phyloP scores from a whole-genome alignment of 2,797 vertebrate genomes.

The Coilia nasus region DNA sequence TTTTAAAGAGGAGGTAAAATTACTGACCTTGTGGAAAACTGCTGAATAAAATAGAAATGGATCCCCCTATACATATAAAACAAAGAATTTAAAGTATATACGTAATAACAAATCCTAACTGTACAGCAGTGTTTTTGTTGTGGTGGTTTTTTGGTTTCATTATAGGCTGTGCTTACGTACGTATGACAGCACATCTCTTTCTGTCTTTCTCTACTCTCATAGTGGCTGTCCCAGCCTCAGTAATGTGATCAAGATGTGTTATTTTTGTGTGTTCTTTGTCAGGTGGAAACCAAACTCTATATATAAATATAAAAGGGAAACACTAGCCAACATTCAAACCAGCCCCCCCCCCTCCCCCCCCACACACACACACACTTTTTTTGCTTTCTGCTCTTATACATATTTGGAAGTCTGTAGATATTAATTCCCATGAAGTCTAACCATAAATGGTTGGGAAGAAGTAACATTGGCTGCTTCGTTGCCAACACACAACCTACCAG shows the following conservation, averaged over 20 bases:
- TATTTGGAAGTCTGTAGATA: slow-evolving; percentile 69
- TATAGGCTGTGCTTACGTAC: slow-evolving; percentile 76
- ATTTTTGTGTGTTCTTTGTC: slow-evolving; percentile 45
- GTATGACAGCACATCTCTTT: slow-evolving; percentile 60
- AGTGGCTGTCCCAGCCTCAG: slow-evolving; percentile 64
- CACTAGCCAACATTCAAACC: slow-evolving; percentile 55
- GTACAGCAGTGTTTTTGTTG: slow-evolving; percentile 78
- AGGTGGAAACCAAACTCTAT: slow-evolving; percentile 56
- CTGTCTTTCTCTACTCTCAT: slow-evolving; percentile 43
- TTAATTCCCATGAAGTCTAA: slow-evolving; percentile 32
- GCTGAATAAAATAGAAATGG: slow-evolving; percentile 71
- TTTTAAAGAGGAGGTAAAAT: slow-evolving; percentile 61
- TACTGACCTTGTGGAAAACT: background rate
- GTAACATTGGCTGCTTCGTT: background rate
- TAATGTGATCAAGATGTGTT: slow-evolving; percentile 58
- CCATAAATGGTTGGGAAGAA: background rate
- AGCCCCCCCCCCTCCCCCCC: background rate
- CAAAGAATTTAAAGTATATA: slow-evolving; percentile 87
- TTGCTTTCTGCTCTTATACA: background rate
- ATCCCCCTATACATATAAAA: slow-evolving; percentile 82
- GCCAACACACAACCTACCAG: background rate
- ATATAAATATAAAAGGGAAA: slow-evolving; percentile 60
- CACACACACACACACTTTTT: no score
- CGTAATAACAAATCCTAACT: slow-evolving; percentile 76
- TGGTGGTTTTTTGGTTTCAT: slow-evolving; percentile 61